phyloP scores from a whole-genome alignment of 2,797 vertebrate genomes.

The Semotilus atromaculatus region DNA sequence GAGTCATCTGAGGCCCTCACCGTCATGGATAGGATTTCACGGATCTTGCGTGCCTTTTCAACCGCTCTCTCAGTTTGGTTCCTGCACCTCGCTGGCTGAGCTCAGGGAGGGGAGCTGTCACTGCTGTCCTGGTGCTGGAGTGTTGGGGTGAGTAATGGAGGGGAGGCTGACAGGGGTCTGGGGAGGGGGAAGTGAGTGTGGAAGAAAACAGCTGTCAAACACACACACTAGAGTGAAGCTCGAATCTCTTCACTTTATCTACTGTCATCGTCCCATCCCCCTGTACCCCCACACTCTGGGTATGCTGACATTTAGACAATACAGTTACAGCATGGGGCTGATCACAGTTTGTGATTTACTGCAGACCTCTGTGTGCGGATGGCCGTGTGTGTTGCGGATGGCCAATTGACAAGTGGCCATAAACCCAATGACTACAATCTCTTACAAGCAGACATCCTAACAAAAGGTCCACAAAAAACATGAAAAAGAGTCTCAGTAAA shows the following conservation, averaged over 20 bases:
- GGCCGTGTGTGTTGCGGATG: slow-evolving; percentile 53
- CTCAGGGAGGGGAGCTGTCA: slow-evolving; percentile 46
- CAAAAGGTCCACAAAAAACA: slow-evolving; percentile 64
- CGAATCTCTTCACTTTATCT: slow-evolving; percentile 54
- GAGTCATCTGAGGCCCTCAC: slow-evolving; percentile 57
- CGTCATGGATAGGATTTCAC: slow-evolving; percentile 62
- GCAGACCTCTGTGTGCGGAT: slow-evolving; percentile 26
- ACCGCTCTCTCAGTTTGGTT: slow-evolving; percentile 41
- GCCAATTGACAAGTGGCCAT: slow-evolving; percentile 61
- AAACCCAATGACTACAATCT: slow-evolving; percentile 65
- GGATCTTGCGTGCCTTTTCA: slow-evolving; percentile 52
- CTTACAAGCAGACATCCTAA: slow-evolving; percentile 64
- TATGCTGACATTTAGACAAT: slow-evolving; percentile 66
- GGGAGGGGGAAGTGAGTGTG: slow-evolving; percentile 33
- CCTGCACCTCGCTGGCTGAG: slow-evolving; percentile 28
- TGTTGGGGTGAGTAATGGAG: slow-evolving; percentile 42
- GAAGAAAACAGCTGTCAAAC: slow-evolving; percentile 54
- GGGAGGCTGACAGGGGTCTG: slow-evolving; percentile 42
- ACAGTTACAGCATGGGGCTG: slow-evolving; percentile 59
- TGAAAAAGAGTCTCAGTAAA: slow-evolving; percentile 60
- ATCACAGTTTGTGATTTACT: slow-evolving; percentile 60
- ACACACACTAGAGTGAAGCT: slow-evolving; percentile 28
- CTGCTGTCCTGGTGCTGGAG: slow-evolving; percentile 52
- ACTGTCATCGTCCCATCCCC: slow-evolving; percentile 52
- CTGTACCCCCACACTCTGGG: slow-evolving; percentile 43